Evolutionary conservation across 2,888 invertebrate species (phyloP).

Genomic region (Lasioglossum villosulum): DNA sequence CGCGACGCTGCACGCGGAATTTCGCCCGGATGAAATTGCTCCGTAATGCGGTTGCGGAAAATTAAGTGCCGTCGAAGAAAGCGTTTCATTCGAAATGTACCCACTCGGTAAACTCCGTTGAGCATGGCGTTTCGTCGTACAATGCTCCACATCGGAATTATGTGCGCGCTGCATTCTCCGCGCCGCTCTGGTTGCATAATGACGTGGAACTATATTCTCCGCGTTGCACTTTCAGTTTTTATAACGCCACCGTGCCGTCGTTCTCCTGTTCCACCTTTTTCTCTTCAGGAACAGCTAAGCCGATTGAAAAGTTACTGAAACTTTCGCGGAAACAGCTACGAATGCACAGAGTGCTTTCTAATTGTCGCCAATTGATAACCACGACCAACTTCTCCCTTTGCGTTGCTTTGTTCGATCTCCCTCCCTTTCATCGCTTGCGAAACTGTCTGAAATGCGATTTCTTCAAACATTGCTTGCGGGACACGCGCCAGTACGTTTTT

Average conservation of each 20-base stretch:
- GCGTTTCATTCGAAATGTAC: slow-evolving; percentile 38
- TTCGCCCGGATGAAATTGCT: not conserved
- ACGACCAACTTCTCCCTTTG: not conserved
- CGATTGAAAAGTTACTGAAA: slow-evolving; percentile 8
- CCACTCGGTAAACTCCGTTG: slow-evolving; percentile 16
- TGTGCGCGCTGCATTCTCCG: not conserved
- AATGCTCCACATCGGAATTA: not conserved
- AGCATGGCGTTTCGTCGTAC: not conserved
- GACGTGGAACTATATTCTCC: slow-evolving; percentile 5
- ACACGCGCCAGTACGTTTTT: too few relatives aligned
- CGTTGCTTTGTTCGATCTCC: not conserved
- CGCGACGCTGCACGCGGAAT: not conserved
- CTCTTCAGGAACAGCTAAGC: not conserved
- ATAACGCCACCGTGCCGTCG: not conserved
- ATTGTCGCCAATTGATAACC: not conserved
- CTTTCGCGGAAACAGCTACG: not conserved
- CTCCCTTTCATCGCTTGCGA: not conserved
- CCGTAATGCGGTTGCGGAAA: slow-evolving; percentile 39
- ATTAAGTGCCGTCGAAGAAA: slow-evolving; percentile 41
- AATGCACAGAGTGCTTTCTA: not conserved
- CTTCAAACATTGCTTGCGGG: not conserved
- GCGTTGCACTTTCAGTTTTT: slow-evolving; percentile 13
- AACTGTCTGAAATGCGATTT: not conserved
- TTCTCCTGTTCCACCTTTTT: not conserved
- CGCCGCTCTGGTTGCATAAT: not conserved